Percentiles rank a stretch among this genome's conserved stretches.
Conservation (phyloP, 2,797 vertebrate species). For the Petrocephalus schoutedeni region DNA sequence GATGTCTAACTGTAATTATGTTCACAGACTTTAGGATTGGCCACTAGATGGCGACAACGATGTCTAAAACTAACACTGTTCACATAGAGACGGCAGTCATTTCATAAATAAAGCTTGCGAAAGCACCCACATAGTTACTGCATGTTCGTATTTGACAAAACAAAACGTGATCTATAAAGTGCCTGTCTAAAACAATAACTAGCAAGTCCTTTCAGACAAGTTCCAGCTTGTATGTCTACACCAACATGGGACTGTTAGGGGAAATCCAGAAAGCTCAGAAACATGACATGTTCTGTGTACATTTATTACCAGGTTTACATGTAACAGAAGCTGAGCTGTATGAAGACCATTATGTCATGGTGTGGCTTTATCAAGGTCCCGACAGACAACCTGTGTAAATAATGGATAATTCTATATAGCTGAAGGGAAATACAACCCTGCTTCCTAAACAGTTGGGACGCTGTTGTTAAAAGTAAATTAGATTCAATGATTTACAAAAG, state of each 20-base stretch:
- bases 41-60: constrained; percentile 50
- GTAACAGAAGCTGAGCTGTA: neutral
- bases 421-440: neutral
- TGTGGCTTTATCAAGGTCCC: neutral
- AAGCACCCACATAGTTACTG: neutral
- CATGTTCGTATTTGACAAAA: neutral
- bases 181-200: constrained; percentile 4
- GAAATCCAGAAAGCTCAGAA: neutral
- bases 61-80: neutral
- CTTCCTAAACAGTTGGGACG: no score
- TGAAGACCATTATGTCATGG: neutral
- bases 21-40: neutral
- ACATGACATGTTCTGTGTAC: constrained; percentile 6
- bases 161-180: neutral
- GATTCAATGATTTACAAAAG: no score
- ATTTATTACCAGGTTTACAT: neutral
- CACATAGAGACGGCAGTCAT: neutral
- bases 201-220: neutral
- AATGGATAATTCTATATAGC: neutral
- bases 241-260: neutral
- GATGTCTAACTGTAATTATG: neutral
- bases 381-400: neutral
- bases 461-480: no score
- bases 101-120: neutral
- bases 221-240: neutral